phyloP scores from a whole-genome alignment of 2,888 invertebrate genomes.

The Agriopis leucophaearia region DNA sequence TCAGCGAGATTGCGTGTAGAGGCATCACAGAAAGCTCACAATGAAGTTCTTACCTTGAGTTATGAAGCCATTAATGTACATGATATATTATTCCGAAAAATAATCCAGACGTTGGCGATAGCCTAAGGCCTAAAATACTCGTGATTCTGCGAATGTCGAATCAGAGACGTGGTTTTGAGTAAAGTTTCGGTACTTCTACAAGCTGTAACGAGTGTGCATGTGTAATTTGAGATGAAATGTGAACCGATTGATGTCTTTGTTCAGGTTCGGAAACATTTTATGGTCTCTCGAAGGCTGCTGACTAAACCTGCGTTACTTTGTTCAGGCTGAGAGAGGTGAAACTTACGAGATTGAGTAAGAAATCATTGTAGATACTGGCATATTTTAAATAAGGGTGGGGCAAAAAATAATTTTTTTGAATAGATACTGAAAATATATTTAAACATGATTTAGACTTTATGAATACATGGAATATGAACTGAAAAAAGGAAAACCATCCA shows the following conservation, averaged over 20 bases:
- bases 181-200: conserved; percentile 50
- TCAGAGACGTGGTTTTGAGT: conserved; percentile 52
- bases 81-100: conserved; percentile 42
- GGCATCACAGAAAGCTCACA: conserved; percentile 32
- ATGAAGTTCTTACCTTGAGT: conserved; percentile 32
- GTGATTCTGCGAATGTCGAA: conserved; percentile 65
- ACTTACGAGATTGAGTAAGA: conserved; percentile 15
- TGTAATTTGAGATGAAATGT: conserved; percentile 84
- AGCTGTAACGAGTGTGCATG: conserved; percentile 69
- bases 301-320: conserved; percentile 73
- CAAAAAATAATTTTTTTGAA: too few relatives aligned
- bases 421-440: too few relatives aligned
- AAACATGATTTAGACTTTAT: too few relatives aligned
- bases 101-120: conserved; percentile 49
- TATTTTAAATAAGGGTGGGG: too few relatives aligned
- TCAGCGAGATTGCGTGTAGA: conserved; percentile 11
- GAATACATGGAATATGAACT: too few relatives aligned
- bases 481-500: too few relatives aligned
- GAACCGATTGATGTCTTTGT: conserved; percentile 84
- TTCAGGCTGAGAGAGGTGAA: conserved; percentile 48
- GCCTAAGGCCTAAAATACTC: conserved; percentile 57
- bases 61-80: conserved; percentile 42
- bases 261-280: conserved; percentile 70
- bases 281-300: conserved; percentile 73
- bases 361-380: background rate